phyloP scores from a whole-genome alignment of 2,888 invertebrate genomes.

The Drymonia ruficornis region DNA sequence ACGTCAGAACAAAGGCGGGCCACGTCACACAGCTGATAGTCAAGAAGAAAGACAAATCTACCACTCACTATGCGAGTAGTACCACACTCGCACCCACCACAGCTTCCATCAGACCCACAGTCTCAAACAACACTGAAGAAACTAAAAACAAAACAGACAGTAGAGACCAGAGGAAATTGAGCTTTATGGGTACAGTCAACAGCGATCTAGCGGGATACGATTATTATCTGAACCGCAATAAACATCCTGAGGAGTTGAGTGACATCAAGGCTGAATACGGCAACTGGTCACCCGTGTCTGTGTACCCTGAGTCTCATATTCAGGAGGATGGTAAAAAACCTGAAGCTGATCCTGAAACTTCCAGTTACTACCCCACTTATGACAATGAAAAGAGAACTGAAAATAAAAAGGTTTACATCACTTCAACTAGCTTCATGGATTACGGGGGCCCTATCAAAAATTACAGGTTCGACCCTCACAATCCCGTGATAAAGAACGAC shows the following conservation, averaged over 20 bases:
- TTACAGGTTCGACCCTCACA: slow-evolving; percentile 77
- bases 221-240: slow-evolving; percentile 75
- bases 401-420: slow-evolving; percentile 78
- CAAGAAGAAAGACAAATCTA: slow-evolving; percentile 87
- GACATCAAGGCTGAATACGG: slow-evolving; percentile 81
- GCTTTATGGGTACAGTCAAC: slow-evolving; percentile 63
- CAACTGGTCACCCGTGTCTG: slow-evolving; percentile 82
- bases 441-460: slow-evolving; percentile 74
- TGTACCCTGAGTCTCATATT: slow-evolving; percentile 77
- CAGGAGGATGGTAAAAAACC: slow-evolving; percentile 74
- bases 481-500: slow-evolving; percentile 80
- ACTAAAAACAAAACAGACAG: slow-evolving; percentile 71
- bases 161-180: slow-evolving; percentile 77
- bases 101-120: slow-evolving; percentile 57
- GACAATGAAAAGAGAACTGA: slow-evolving; percentile 73
- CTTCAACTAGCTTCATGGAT: slow-evolving; percentile 74
- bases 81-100: slow-evolving; percentile 65
- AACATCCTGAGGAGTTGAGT: slow-evolving; percentile 68
- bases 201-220: slow-evolving; percentile 79
- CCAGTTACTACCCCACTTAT: slow-evolving; percentile 77
- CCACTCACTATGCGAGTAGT: slow-evolving; percentile 50
- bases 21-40: slow-evolving; percentile 91
- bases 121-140: slow-evolving; percentile 55
- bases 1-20: slow-evolving; percentile 90
- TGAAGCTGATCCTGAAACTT: slow-evolving; percentile 70